phyloP scores from a whole-genome alignment of 2,113 vertebrate genomes.

The Cyprinodon brontotheroides region DNA sequence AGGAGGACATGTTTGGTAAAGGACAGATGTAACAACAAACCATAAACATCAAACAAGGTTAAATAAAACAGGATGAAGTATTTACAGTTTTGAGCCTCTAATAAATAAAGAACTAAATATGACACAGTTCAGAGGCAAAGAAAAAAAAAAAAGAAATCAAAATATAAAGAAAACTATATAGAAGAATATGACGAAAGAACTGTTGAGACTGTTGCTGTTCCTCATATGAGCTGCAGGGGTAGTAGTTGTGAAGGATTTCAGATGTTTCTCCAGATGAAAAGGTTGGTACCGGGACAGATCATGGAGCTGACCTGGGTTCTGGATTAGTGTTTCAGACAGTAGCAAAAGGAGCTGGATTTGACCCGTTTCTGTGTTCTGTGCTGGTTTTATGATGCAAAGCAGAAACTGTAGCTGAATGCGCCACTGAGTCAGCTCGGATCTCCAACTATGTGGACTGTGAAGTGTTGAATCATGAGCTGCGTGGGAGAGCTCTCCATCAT shows the following conservation, averaged over 20 bases:
- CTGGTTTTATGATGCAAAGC: neutral
- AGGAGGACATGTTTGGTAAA: conserved; percentile 15
- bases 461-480: conserved; percentile 39
- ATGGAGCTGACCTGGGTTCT: neutral
- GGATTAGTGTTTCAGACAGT: neutral
- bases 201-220: neutral
- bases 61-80: neutral
- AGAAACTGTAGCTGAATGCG: neutral
- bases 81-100: neutral
- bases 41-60: neutral
- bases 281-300: too few relatives aligned
- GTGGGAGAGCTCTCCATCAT: conserved; percentile 24
- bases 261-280: too few relatives aligned
- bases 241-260: neutral
- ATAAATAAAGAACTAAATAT: neutral
- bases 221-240: neutral
- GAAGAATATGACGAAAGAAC: neutral
- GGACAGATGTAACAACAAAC: neutral
- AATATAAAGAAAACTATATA: neutral
- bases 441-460: conserved; percentile 18
- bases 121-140: neutral
- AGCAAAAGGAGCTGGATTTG: neutral
- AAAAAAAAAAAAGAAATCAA: neutral
- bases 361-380: neutral
- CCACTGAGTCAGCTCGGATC: conserved; percentile 29